These are phyloP conservation scores for Hydrocynus forskahlii DNA, from an alignment of 2,797 vertebrate genomes.

Conservation along the genomic window DNA sequence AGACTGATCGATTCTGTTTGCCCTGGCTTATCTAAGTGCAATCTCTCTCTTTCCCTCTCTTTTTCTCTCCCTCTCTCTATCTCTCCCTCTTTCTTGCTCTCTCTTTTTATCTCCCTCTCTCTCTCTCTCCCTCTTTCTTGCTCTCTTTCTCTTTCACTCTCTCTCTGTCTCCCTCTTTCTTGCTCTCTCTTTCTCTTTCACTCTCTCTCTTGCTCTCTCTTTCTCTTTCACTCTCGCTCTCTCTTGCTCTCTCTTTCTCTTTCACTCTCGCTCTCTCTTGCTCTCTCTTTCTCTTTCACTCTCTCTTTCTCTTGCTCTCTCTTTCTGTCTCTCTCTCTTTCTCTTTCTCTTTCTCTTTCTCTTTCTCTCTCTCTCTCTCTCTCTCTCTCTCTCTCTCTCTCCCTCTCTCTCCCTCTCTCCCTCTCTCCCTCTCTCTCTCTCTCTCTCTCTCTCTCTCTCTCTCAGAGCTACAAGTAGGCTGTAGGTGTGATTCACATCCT, in stretches of 20 bases:
- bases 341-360: no score
- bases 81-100: no score
- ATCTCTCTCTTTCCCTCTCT: conserved; percentile 59
- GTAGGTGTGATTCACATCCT: no score
- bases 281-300: conserved; percentile 54
- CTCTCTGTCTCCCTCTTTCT: conserved; percentile 47
- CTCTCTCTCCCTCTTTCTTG: no score
- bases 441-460: no score
- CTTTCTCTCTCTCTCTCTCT: conserved; percentile 11
- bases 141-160: not conserved
- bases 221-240: conserved; percentile 57
- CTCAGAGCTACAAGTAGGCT: no score
- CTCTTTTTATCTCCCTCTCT: no score
- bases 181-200: conserved; percentile 45
- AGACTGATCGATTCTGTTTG: conserved; percentile 76
- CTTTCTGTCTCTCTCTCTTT: no score
- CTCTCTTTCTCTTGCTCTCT: conserved; percentile 41
- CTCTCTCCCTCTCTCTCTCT: no score
- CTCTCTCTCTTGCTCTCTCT: conserved; percentile 41
- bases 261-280: conserved; percentile 63
- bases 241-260: conserved; percentile 41
- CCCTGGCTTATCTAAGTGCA: conserved; percentile 68
- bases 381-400: no score
- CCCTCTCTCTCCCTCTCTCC: no score
- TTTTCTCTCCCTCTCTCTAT: conserved; percentile 42